phyloP scores from a whole-genome alignment of 2,113 vertebrate species.

The Desmodus rotundus region DNA sequence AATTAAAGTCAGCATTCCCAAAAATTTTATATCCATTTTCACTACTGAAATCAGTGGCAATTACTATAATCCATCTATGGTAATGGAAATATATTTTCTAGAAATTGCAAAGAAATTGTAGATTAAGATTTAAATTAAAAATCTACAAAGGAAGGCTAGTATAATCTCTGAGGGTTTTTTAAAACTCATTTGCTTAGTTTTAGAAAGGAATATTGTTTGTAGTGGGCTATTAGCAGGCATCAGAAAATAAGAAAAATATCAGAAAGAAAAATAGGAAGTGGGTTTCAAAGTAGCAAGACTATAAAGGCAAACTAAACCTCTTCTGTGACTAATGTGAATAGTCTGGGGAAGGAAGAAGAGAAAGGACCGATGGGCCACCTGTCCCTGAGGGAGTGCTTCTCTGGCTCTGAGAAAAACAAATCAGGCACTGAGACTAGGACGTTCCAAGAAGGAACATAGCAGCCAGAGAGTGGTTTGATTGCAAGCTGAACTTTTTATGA shows the following conservation, averaged over 20 bases:
- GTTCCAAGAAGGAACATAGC: neutral
- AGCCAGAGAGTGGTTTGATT: neutral
- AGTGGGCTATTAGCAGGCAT: neutral
- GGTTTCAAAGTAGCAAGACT: neutral
- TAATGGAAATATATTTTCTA: conserved; percentile 23
- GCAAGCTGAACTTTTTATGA: neutral
- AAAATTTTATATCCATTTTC: conserved; percentile 30
- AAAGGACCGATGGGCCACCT: neutral
- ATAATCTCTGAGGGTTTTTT: neutral
- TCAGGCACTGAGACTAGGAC: neutral
- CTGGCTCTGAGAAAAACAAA: neutral
- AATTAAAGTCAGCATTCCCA: conserved; percentile 23
- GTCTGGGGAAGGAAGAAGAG: neutral
- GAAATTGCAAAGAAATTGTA: conserved; percentile 23
- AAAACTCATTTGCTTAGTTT: neutral
- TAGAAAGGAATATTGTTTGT: neutral
- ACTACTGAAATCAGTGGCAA: conserved; percentile 13
- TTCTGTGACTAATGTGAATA: neutral
- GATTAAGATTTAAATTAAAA: conserved; percentile 28
- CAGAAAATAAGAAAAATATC: too few species aligned
- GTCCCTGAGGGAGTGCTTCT: neutral
- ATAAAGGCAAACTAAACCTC: neutral
- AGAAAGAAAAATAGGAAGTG: neutral
- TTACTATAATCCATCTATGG: conserved; percentile 12
- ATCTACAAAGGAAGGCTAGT: neutral